Conservation (phyloP, 2,888 invertebrate genomes). For the Carterocephalus palaemon region DNA sequence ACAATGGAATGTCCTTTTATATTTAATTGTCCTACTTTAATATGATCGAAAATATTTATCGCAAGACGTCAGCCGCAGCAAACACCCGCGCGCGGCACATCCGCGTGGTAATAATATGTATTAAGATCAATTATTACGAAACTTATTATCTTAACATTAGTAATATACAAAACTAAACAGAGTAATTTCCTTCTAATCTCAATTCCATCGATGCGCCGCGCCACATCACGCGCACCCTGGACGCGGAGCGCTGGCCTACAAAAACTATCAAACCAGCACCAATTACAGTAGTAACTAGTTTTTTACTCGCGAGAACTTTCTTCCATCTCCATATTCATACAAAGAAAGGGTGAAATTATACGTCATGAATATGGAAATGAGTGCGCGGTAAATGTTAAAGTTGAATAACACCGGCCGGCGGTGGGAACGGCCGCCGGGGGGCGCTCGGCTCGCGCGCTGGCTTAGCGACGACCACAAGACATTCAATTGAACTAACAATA, state of each 20-base stretch:
- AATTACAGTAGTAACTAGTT: conserved; percentile 69
- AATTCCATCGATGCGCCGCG: conserved; percentile 6
- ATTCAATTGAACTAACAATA: too few species aligned
- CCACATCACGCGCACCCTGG: conserved; percentile 10
- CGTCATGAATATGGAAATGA: conserved; percentile 68
- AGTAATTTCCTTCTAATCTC: too few species aligned
- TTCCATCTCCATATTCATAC: conserved; percentile 72
- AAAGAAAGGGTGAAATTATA: conserved; percentile 77
- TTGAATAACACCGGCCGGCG: conserved; percentile 72
- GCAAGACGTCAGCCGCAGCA: too few species aligned
- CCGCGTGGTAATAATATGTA: too few species aligned
- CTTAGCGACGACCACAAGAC: too few species aligned
- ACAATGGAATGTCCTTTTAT: conserved; percentile 12
- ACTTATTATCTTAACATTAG: too few species aligned
- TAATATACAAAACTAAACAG: too few species aligned
- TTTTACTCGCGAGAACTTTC: conserved; percentile 74
- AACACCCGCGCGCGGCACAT: too few species aligned
- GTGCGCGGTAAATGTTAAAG: conserved; percentile 70
- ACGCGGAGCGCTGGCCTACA: conserved; percentile 35
- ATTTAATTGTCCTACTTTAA: conserved; percentile 15
- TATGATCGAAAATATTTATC: too few species aligned
- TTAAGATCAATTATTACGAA: too few species aligned
- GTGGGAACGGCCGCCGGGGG: conserved; percentile 34
- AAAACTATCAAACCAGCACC: conserved; percentile 54
- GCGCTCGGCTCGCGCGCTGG: too few species aligned